Percentiles rank a stretch among this genome's conserved stretches.
phyloP scores from a whole-genome alignment of 2,113 vertebrate genomes.

The Hirundichthys speculiger region DNA sequence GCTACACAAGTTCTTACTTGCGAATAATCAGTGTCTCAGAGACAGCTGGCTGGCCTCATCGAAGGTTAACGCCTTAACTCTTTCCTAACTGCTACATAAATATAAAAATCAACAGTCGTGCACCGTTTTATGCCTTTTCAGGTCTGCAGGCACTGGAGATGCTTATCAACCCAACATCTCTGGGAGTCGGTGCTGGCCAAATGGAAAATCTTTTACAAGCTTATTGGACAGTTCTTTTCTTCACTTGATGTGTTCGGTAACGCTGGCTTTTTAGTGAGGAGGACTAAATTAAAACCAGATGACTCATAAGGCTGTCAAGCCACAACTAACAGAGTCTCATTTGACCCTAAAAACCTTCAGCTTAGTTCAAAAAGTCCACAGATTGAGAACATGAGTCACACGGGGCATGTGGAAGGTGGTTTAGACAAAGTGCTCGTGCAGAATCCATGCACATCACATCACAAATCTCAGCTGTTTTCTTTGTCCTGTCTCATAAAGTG shows the following conservation, averaged over 20 bases:
- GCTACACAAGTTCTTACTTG: too few relatives aligned
- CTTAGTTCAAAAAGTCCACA: background rate
- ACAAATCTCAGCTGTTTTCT: slow-evolving; percentile 67
- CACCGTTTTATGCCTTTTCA: too few relatives aligned
- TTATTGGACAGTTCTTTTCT: too few relatives aligned
- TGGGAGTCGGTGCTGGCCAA: too few relatives aligned
- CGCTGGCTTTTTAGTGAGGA: background rate
- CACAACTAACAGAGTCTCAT: slow-evolving; percentile 12
- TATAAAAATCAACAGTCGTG: too few relatives aligned
- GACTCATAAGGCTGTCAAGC: slow-evolving; percentile 3
- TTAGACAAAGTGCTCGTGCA: background rate
- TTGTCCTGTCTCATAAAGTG: slow-evolving; percentile 55
- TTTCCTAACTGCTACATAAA: too few relatives aligned
- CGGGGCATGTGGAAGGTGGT: slow-evolving; percentile 4
- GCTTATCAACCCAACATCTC: too few relatives aligned
- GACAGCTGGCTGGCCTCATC: too few relatives aligned
- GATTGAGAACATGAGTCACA: slow-evolving; percentile 4
- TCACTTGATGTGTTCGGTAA: background rate
- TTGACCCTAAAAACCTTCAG: slow-evolving; percentile 20
- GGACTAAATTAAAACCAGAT: slow-evolving; percentile 24
- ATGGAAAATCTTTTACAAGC: too few relatives aligned
- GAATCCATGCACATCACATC: slow-evolving; percentile 33
- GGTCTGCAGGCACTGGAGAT: too few relatives aligned
- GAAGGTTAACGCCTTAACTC: too few relatives aligned
- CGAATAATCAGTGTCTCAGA: too few relatives aligned